phyloP scores from a whole-genome alignment of 2,888 invertebrate genomes.

The Nephrotoma flavescens region DNA sequence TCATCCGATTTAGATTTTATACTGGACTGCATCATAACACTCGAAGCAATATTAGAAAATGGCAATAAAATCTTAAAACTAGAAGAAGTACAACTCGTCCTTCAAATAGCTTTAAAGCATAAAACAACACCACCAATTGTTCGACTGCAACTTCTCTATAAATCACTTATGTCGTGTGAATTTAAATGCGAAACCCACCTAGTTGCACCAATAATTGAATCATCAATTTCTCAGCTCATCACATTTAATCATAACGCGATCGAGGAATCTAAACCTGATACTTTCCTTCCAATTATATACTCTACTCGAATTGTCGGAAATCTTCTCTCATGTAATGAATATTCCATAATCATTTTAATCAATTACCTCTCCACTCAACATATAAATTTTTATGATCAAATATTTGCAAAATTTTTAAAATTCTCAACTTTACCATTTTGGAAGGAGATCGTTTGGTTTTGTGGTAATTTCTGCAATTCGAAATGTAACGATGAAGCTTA shows the following conservation, averaged over 20 bases:
- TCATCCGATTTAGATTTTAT: slow-evolving; percentile 15
- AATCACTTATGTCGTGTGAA: not conserved
- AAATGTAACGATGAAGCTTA: not conserved
- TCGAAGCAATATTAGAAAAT: not conserved
- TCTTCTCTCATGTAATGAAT: not conserved
- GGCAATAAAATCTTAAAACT: not conserved
- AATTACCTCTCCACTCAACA: not conserved
- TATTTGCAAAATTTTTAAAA: slow-evolving; percentile 6
- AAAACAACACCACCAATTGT: not conserved
- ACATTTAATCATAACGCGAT: not conserved
- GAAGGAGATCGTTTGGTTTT: slow-evolving; percentile 10
- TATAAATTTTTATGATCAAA: not conserved
- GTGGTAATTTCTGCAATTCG: slow-evolving; percentile 5
- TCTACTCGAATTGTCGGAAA: slow-evolving; percentile 9
- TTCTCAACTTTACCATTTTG: slow-evolving; percentile 1
- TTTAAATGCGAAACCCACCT: not conserved
- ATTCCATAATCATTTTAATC: not conserved
- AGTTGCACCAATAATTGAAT: not conserved
- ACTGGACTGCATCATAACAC: not conserved
- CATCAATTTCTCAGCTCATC: not conserved
- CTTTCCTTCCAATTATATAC: slow-evolving; percentile 4
- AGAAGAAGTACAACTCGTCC: not conserved
- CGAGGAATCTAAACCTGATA: not conserved
- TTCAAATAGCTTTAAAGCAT: not conserved
- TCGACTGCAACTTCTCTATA: not conserved